Evolutionary conservation across 1,140 invertebrate species (phyloP).

Genomic region (Drosophila varians): DNA sequence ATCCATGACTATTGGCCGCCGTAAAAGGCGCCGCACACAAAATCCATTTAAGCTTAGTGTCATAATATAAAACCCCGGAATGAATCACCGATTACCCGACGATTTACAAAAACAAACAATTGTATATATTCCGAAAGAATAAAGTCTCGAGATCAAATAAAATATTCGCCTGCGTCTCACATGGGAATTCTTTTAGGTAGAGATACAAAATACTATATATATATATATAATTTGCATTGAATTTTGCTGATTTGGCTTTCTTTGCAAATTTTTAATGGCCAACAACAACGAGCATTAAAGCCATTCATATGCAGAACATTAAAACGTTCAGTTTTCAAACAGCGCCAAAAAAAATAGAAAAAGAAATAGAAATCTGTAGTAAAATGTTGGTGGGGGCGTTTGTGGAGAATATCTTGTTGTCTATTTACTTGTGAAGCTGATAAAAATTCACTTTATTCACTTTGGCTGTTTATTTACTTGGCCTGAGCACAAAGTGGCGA

Average conservation of each 20-base stretch:
- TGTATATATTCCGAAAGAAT: neutral
- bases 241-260: slow-evolving; percentile 24
- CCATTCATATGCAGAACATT: slow-evolving; percentile 67
- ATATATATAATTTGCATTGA: slow-evolving; percentile 43
- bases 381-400: slow-evolving; percentile 21
- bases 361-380: slow-evolving; percentile 38
- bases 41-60: slow-evolving; percentile 44
- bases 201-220: slow-evolving; percentile 29
- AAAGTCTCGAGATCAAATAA: slow-evolving; percentile 13
- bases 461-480: slow-evolving; percentile 61
- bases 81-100: slow-evolving; percentile 23
- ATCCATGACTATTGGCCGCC: slow-evolving; percentile 21
- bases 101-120: slow-evolving; percentile 13
- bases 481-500: slow-evolving; percentile 48
- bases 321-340: slow-evolving; percentile 65
- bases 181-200: slow-evolving; percentile 15
- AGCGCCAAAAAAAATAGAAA: slow-evolving; percentile 8
- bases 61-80: slow-evolving; percentile 12
- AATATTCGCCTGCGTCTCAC: slow-evolving; percentile 3
- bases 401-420: slow-evolving; percentile 72
- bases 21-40: slow-evolving; percentile 33
- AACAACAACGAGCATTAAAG: slow-evolving; percentile 51
- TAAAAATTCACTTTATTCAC: slow-evolving; percentile 77
- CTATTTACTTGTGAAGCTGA: slow-evolving; percentile 71
- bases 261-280: slow-evolving; percentile 57